Evolutionary conservation across 2,113 vertebrate species (phyloP).

Genomic region (Cyprinus carpio): DNA sequence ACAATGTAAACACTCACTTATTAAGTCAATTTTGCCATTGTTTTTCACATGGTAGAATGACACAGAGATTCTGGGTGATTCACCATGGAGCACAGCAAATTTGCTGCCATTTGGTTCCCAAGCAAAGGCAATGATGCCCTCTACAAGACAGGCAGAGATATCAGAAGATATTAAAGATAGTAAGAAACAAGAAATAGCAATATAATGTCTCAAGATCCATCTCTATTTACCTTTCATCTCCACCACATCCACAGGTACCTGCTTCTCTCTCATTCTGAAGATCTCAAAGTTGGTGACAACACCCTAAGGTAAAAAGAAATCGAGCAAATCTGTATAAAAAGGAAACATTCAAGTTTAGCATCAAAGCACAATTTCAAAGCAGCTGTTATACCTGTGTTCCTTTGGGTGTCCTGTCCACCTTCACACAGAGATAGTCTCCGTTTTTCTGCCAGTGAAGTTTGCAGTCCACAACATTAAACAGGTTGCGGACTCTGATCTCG

Average conservation of each 20-base stretch:
- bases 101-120: conserved; percentile 99
- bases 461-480: conserved; percentile 97
- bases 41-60: conserved; percentile 98
- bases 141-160: conserved; percentile 66
- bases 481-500: conserved; percentile 94
- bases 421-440: conserved; percentile 95
- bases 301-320: conserved; percentile 75
- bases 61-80: conserved; percentile 88
- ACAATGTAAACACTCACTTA: conserved; percentile 81
- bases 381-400: conserved; percentile 84
- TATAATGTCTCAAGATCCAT: neutral
- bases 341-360: neutral
- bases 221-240: conserved; percentile 92
- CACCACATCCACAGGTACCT: conserved; percentile 97
- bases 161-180: neutral
- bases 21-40: conserved; percentile 96
- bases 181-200: neutral
- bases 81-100: conserved; percentile 95
- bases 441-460: conserved; percentile 99
- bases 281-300: conserved; percentile 99
- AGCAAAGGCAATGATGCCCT: conserved; percentile 96
- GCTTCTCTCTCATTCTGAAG: conserved; percentile 98
- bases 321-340: neutral
- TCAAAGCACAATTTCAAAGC: neutral
- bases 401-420: conserved; percentile 95